Conservation (phyloP, 2,888 invertebrate genomes). For the Ormyrus pomaceus region DNA sequence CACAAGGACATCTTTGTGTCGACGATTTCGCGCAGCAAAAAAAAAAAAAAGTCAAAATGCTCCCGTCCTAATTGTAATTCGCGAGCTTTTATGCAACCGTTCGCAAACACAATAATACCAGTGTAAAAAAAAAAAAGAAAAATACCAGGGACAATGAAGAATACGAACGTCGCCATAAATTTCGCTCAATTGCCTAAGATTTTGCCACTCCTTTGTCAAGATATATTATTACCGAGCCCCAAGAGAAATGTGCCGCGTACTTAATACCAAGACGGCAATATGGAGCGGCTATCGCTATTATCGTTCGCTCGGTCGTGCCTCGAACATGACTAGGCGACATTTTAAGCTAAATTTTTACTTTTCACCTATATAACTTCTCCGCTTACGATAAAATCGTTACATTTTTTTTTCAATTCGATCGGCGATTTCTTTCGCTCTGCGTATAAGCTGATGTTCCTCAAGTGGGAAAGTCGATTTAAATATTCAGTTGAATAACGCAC, state of each 20-base stretch:
- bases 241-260: background rate
- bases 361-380: too few relatives aligned
- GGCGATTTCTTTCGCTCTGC: too few relatives aligned
- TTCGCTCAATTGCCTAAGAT: slow-evolving; percentile 37
- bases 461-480: too few relatives aligned
- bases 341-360: too few relatives aligned
- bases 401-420: too few relatives aligned
- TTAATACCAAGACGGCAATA: background rate
- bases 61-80: background rate
- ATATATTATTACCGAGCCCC: background rate
- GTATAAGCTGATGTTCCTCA: too few relatives aligned
- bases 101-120: background rate
- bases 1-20: background rate
- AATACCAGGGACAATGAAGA: slow-evolving; percentile 17
- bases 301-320: too few relatives aligned
- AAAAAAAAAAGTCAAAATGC: background rate
- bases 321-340: too few relatives aligned
- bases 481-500: too few relatives aligned
- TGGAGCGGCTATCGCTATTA: background rate
- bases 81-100: background rate
- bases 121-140: background rate
- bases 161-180: slow-evolving; percentile 33
- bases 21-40: too few relatives aligned
- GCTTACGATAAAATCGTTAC: too few relatives aligned
- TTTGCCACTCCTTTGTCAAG: slow-evolving; percentile 26